These are phyloP conservation scores for Macrobrachium nipponense DNA, from an alignment of 1,140 invertebrate genomes.

Conservation along the genomic window DNA sequence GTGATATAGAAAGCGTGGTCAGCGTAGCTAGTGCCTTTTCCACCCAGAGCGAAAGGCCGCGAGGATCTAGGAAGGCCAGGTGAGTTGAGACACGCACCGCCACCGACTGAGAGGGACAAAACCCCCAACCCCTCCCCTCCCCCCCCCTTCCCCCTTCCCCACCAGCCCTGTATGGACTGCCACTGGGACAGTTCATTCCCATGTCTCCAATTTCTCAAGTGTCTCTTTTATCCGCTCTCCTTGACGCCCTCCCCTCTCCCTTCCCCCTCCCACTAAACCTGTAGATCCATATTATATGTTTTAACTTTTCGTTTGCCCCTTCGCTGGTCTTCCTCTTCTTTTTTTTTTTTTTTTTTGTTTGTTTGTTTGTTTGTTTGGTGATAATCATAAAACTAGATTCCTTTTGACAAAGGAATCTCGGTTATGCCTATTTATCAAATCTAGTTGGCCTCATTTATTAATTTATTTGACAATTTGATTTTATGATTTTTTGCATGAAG, in stretches of 20 bases:
- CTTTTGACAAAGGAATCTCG: too few relatives aligned
- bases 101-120: too few relatives aligned
- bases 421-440: too few relatives aligned
- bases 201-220: constrained; percentile 10
- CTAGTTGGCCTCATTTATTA: too few relatives aligned
- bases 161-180: too few relatives aligned
- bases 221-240: constrained; percentile 21
- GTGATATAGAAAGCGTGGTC: constrained; percentile 83
- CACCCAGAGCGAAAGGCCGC: constrained; percentile 88
- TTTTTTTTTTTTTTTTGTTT: not conserved
- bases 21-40: constrained; percentile 81
- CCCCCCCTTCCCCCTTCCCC: too few relatives aligned
- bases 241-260: constrained; percentile 9
- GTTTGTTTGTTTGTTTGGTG: too few relatives aligned
- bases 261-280: constrained; percentile 15
- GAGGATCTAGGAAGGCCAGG: constrained; percentile 78
- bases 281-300: not conserved
- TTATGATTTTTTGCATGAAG: too few relatives aligned
- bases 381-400: too few relatives aligned
- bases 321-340: not conserved
- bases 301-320: not conserved
- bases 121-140: too few relatives aligned
- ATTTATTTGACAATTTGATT: too few relatives aligned
- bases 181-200: not conserved
- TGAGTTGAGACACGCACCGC: constrained; percentile 66